Evolutionary conservation across 2,888 invertebrate genomes (phyloP), one percentile per base, ranked within the genome.

Genomic region (Oegoconia quadripuncta): DNA sequence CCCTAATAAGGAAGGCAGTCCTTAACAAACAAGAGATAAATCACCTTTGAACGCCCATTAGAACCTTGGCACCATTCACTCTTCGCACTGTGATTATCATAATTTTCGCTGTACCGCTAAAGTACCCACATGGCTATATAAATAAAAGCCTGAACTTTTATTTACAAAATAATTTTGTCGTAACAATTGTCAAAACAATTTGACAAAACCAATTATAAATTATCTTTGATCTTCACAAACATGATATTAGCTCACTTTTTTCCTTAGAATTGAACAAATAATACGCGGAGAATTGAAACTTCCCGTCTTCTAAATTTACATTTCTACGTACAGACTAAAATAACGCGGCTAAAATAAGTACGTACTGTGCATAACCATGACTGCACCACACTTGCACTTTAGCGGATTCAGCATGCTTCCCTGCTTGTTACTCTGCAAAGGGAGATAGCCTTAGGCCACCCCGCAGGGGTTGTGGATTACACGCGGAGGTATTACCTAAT

Each of bases 41-140:
- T 41, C 29, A 31, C 15, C 33, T 22, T 33, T 39, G 41, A 26
- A 39, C 38, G 37, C 41, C 36, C 38, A 26, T 38, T 36, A 27
- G 33, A 49, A 47, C 76, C 77, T 75, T 70, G 73, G 53, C 75
- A 65, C 59, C 58, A 51, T 67, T 72, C 64, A 61, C 60, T 55
- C 48, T 29, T 34, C 43, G 41, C 46, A 50, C 48, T 44, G 53
- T 42, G 49, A 60, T 70, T 66, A 59, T 50, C 56, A 55, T 58
- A 56, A 73, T 74, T 72, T 50, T 52, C 48, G 43, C 37, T 16
- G 12, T 34, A 26, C 13, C 16, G 11, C 14, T 27, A 34, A 40
- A 15, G 9, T 29, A 15, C 4, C 9, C 15, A n/a, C 7, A 11
- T 14, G 15, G 9, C 2, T 5, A 22, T 22, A 22, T n/a, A n/a